Evolutionary conservation across 1,140 invertebrate species (phyloP), one percentile per base, ranked within the genome.

Genomic region (Lepidurus arcticus): DNA sequence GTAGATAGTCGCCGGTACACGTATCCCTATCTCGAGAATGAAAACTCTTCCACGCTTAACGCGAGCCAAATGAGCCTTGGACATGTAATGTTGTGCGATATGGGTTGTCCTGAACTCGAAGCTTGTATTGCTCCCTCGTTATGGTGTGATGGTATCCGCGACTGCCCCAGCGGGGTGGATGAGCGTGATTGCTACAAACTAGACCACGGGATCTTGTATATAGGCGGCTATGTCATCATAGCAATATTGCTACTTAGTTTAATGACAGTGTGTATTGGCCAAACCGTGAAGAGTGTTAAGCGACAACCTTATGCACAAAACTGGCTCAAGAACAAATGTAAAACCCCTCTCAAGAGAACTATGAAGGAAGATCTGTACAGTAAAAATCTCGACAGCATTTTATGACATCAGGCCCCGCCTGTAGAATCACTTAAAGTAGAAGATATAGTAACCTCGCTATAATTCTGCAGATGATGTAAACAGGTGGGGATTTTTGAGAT

Each of bases 91-190:
- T 13, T 74, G 24, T 78, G 78, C 44, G 44, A 45, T 2, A 78
- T 74, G 24, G 73, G 73, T 7, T 78, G 78, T 78, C 78, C 73
- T 5, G 44, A 73, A 8, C 13, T 78, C 24, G 78, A 74, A 8
- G 78, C 73, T 21, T 78, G 78, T 45, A 21, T 78, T 26, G 42
- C 65, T n/a, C 45, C 78, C 24, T 21, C 42, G 26, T 26, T 74
- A 7, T 78, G 78, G 78, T 78, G 78, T 73, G 78, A 78, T 26
- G 73, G 75, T 7, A 26, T 42, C 3, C 34, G 47, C 11, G 78
- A 78, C 42, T 78, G 78, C 43, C 78, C 78, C 10, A 74, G 75
- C 21, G 73, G 73, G 21, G 45, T 44, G 11, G 78, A 78, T 21
- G 78, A 78, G 9, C 44, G 24, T 2, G 13, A 78, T 26, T 78